Evolutionary conservation across 2,888 invertebrate species (phyloP).

Genomic region (Timema podura): DNA sequence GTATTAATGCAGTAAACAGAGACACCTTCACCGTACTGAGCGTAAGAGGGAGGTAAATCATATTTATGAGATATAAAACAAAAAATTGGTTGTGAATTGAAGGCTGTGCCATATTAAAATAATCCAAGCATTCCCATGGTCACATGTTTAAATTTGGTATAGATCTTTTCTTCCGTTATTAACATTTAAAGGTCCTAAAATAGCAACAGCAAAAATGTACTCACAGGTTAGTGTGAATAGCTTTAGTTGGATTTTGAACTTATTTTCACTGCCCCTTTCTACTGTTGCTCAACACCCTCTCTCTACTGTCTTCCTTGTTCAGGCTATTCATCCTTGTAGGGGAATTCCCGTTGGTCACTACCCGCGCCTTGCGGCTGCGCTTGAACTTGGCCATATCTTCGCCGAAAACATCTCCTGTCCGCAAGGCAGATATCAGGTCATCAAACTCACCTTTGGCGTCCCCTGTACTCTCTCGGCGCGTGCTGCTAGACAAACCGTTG

Average conservation of each 20-base stretch:
- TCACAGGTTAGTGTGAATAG: background rate
- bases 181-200: too few relatives aligned
- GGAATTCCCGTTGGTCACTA: conserved; percentile 51
- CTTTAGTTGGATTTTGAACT: background rate
- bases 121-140: too few relatives aligned
- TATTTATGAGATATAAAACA: too few relatives aligned
- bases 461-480: conserved; percentile 38
- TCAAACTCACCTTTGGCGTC: conserved; percentile 88
- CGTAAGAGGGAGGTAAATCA: too few relatives aligned
- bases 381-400: conserved; percentile 94
- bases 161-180: too few relatives aligned
- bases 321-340: conserved; percentile 59
- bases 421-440: conserved; percentile 87
- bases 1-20: too few relatives aligned
- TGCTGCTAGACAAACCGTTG: conserved; percentile 48
- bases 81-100: too few relatives aligned
- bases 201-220: too few relatives aligned
- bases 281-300: conserved; percentile 44
- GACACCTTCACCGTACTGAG: too few relatives aligned
- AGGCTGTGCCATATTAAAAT: too few relatives aligned
- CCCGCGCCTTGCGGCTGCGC: conserved; percentile 64
- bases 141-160: too few relatives aligned
- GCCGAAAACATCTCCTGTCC: conserved; percentile 93
- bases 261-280: conserved; percentile 21
- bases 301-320: conserved; percentile 65